These are phyloP conservation scores for Gobio gobio DNA, from an alignment of 2,113 vertebrate species.

Conservation along the genomic window DNA sequence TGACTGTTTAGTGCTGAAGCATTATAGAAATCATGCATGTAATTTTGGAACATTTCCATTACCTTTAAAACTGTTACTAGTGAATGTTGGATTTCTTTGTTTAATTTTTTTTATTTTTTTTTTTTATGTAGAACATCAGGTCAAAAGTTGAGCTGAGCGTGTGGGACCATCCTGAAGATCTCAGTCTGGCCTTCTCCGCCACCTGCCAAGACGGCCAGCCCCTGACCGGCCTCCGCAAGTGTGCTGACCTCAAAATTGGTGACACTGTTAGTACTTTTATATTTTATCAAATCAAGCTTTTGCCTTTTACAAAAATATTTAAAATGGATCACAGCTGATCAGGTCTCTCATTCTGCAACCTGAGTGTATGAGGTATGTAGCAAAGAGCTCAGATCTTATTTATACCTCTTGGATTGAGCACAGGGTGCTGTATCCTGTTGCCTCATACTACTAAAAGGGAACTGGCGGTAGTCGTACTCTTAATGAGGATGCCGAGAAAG, in stretches of 20 bases:
- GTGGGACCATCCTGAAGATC: conserved; percentile 92
- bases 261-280: conserved; percentile 88
- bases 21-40: neutral
- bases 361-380: neutral
- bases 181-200: conserved; percentile 89
- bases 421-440: neutral
- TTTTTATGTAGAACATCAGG: conserved; percentile 85
- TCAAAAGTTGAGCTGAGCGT: conserved; percentile 96
- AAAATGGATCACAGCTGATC: neutral
- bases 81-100: neutral
- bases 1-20: neutral
- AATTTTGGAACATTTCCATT: neutral
- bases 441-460: neutral
- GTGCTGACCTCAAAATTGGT: conserved; percentile 91
- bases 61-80: neutral
- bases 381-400: neutral
- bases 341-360: neutral
- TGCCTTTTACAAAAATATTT: neutral
- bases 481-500: neutral
- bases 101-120: neutral
- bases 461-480: neutral
- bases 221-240: conserved; percentile 88
- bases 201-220: conserved; percentile 91
- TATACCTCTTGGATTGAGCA: conserved; percentile 10
- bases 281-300: neutral